Conservation (phyloP, 1,140 invertebrate genomes). For the Dermatophagoides farinae region DNA sequence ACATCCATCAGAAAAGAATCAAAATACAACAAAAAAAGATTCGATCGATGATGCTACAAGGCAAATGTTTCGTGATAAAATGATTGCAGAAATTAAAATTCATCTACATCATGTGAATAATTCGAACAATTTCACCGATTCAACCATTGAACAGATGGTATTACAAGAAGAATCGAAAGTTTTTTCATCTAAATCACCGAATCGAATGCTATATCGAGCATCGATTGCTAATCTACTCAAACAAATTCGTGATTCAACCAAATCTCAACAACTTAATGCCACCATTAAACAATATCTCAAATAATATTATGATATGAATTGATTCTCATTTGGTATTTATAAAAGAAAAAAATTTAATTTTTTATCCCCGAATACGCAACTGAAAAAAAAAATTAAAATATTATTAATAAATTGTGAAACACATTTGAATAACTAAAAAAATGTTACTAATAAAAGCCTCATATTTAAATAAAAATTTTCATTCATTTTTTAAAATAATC, state of each 20-base stretch:
- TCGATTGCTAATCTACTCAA: not conserved
- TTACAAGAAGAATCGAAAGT: not conserved
- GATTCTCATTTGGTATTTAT: conserved; percentile 25
- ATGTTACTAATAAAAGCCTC: not conserved
- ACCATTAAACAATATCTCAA: not conserved
- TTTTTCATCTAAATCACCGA: not conserved
- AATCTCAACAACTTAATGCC: not conserved
- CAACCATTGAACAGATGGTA: not conserved
- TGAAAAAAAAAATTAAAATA: not conserved
- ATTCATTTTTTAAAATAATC: not conserved
- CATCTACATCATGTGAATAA: not conserved
- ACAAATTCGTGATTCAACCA: not conserved
- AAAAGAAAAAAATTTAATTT: not conserved
- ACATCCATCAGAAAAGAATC: not conserved
- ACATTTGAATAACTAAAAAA: too few relatives aligned
- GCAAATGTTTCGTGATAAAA: not conserved
- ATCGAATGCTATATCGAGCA: conserved; percentile 5
- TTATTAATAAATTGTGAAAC: not conserved
- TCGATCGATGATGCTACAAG: not conserved
- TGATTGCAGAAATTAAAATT: not conserved
- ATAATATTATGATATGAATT: not conserved
- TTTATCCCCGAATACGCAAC: not conserved
- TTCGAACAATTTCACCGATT: not conserved
- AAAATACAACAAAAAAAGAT: not conserved
- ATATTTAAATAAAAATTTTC: not conserved